Conservation (phyloP, 2,113 vertebrate genomes). For the Apteryx owenii region DNA sequence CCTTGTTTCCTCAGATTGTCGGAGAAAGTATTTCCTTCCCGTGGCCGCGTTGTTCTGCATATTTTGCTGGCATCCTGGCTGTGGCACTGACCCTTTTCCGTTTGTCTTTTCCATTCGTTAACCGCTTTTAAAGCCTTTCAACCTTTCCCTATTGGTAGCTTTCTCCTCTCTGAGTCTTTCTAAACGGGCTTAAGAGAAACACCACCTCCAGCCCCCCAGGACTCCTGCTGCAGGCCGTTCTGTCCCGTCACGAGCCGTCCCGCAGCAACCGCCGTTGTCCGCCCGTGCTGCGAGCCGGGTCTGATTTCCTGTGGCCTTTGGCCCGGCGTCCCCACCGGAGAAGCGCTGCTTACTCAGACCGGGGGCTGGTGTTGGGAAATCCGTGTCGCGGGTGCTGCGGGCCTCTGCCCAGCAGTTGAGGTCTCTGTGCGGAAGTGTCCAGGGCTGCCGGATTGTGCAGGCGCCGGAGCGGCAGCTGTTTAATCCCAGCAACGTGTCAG, state of each 20-base stretch:
- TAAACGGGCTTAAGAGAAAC: background rate
- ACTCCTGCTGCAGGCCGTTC: too few species aligned
- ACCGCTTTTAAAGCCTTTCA: background rate
- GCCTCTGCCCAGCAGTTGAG: fast-evolving
- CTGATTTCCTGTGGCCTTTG: background rate
- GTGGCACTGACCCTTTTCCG: background rate
- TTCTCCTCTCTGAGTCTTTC: background rate
- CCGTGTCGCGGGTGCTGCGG: fast-evolving
- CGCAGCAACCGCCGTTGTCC: background rate
- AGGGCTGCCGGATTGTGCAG: background rate
- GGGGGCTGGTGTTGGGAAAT: fast-evolving
- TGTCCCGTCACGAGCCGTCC: too few species aligned
- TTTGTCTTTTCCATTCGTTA: background rate
- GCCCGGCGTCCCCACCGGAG: fast-evolving
- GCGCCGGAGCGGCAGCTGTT: background rate
- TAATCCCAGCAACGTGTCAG: background rate
- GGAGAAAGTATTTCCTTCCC: background rate
- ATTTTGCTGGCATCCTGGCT: background rate
- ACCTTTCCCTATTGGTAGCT: background rate
- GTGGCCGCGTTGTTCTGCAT: fast-evolving
- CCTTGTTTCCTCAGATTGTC: background rate
- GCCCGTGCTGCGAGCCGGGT: background rate
- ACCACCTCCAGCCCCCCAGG: fast-evolving
- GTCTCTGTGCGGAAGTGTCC: background rate
- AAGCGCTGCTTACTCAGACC: fast-evolving